A percentile compares a stretch with the other conserved stretches of the same genome.
Evolutionary conservation across 2,797 vertebrate species (phyloP).

Genomic region (Ispidina picta): DNA sequence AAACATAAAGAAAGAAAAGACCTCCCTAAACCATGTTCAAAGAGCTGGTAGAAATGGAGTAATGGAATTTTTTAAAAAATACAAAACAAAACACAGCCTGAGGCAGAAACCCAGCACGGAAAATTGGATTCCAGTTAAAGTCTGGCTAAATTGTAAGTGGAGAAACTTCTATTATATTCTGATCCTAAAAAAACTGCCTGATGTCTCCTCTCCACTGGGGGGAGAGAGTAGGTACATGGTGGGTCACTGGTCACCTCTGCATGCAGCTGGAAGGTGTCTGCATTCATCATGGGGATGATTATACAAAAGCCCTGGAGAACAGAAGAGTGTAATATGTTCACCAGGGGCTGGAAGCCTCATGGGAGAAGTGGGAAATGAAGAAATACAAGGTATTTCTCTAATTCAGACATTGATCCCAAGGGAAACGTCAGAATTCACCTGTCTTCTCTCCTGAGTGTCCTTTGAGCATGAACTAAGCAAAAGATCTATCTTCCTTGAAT

Average conservation of each 20-base stretch:
- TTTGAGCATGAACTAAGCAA: background rate
- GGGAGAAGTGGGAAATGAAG: background rate
- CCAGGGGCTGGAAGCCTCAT: accelerated
- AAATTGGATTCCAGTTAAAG: constrained; percentile 37
- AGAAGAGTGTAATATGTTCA: background rate
- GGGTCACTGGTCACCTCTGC: background rate
- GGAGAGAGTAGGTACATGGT: background rate
- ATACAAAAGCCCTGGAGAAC: background rate
- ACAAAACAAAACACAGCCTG: constrained; percentile 57
- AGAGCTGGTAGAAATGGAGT: constrained; percentile 56
- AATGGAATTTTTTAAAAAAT: constrained; percentile 63
- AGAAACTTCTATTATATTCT: constrained; percentile 40
- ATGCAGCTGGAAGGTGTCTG: background rate
- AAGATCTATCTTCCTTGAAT: background rate
- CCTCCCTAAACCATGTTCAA: constrained; percentile 62
- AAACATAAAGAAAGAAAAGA: constrained; percentile 29
- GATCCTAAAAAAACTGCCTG: constrained; percentile 55
- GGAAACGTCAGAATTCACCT: background rate
- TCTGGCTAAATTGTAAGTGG: constrained; percentile 34
- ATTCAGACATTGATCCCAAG: background rate
- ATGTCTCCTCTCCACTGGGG: background rate
- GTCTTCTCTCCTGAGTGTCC: background rate
- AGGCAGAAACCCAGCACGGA: constrained; percentile 64
- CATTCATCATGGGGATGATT: background rate
- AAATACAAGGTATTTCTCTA: background rate